A percentile compares a stretch with the other conserved stretches of the same genome.
Evolutionary conservation across 2,797 vertebrate genomes (phyloP).

Genomic region (Molossus alvarezi): DNA sequence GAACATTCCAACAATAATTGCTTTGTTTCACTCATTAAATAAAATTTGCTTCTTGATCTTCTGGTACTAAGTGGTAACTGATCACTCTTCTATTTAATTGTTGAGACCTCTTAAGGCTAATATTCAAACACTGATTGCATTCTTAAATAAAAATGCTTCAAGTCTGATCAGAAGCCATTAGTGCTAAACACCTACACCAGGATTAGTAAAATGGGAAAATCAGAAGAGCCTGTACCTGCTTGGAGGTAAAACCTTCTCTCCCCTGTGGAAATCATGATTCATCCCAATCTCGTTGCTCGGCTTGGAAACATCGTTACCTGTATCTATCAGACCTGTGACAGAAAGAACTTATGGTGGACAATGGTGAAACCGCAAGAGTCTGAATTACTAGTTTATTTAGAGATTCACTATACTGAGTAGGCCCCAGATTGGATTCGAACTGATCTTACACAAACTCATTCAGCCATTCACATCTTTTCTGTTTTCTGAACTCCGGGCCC

Average conservation of each 20-base stretch:
- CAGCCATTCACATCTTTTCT: too few species aligned
- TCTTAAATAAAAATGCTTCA: constrained; percentile 50
- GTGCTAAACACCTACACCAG: neutral
- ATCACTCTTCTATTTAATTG: neutral
- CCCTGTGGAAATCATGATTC: constrained; percentile 87
- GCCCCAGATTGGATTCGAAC: neutral
- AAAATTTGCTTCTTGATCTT: constrained; percentile 14
- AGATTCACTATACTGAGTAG: neutral
- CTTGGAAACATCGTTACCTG: constrained; percentile 87
- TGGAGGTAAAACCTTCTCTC: constrained; percentile 84
- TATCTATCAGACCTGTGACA: constrained; percentile 85
- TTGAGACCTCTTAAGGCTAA: neutral
- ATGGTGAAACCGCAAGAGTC: neutral
- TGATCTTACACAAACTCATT: neutral
- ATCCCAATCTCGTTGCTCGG: constrained; percentile 86
- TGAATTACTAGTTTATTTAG: neutral
- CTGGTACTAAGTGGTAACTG: constrained; percentile 47
- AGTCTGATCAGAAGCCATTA: neutral
- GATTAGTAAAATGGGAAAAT: neutral
- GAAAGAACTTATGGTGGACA: constrained; percentile 78
- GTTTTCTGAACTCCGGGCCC: neutral
- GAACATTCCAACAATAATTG: neutral
- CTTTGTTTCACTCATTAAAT: neutral
- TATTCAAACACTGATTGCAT: neutral
- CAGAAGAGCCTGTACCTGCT: constrained; percentile 83